phyloP scores from a whole-genome alignment of 2,113 vertebrate species.

The Sceloporus undulatus region DNA sequence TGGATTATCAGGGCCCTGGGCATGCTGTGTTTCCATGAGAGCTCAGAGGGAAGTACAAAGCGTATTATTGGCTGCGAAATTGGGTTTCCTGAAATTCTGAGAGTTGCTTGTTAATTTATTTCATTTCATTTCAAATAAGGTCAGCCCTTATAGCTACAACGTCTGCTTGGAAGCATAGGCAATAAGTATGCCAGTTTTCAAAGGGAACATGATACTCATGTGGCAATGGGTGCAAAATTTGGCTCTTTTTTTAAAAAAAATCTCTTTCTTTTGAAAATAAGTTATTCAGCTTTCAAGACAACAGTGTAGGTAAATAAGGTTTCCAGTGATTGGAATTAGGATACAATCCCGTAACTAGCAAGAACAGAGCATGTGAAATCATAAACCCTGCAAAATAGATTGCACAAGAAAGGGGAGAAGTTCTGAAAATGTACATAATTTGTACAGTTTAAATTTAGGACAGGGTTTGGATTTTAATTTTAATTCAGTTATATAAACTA shows the following conservation, averaged over 20 bases:
- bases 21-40: background rate
- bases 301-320: background rate
- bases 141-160: background rate
- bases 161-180: background rate
- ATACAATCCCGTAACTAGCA: background rate
- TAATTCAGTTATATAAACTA: background rate
- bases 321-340: background rate
- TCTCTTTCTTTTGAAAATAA: background rate
- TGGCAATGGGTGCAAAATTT: background rate
- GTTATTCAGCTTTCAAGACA: background rate
- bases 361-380: background rate
- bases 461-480: background rate
- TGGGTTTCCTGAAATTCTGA: background rate
- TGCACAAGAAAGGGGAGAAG: no score
- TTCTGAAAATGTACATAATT: background rate
- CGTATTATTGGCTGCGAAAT: background rate
- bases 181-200: no score
- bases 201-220: no score
- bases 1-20: background rate
- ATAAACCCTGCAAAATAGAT: background rate
- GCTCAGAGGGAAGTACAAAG: background rate
- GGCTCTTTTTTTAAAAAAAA: background rate
- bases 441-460: background rate
- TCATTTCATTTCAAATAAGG: background rate
- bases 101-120: background rate